Evolutionary conservation across 2,888 invertebrate species (phyloP).

Genomic region (Xylota segnis): DNA sequence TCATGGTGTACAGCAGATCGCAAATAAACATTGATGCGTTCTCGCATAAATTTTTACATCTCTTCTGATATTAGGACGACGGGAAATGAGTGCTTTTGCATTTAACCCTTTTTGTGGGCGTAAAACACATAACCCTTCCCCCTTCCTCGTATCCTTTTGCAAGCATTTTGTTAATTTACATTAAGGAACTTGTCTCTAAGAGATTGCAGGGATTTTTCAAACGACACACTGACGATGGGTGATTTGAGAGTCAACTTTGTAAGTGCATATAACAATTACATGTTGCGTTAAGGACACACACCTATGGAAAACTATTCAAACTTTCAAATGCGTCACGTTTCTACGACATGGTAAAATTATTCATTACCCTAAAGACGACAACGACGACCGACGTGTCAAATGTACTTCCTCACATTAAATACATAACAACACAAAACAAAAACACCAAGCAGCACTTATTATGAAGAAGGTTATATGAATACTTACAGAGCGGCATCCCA

Average conservation of each 20-base stretch:
- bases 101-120: conserved; percentile 1
- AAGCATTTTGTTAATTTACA: conserved; percentile 51
- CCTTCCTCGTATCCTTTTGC: neutral
- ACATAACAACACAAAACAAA: conserved; percentile 26
- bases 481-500: conserved; percentile 13
- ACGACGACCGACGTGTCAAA: conserved; percentile 54
- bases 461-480: conserved; percentile 43
- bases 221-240: conserved; percentile 59
- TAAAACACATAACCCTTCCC: conserved; percentile 6
- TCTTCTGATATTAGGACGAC: conserved; percentile 45
- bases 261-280: conserved; percentile 66
- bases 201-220: conserved; percentile 34
- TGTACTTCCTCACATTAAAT: conserved; percentile 50
- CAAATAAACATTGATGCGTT: conserved; percentile 76
- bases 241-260: conserved; percentile 61
- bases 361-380: conserved; percentile 46
- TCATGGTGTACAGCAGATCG: conserved; percentile 67
- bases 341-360: conserved; percentile 53
- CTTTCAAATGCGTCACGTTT: conserved; percentile 63
- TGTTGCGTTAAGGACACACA: neutral
- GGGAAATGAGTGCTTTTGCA: conserved; percentile 63
- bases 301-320: conserved; percentile 54
- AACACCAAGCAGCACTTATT: conserved; percentile 33
- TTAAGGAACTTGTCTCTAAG: conserved; percentile 46
- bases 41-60: conserved; percentile 67